Evolutionary conservation across 1,140 invertebrate species (phyloP), one percentile per base, ranked within the genome.

Genomic region (Drosophila simulans): DNA sequence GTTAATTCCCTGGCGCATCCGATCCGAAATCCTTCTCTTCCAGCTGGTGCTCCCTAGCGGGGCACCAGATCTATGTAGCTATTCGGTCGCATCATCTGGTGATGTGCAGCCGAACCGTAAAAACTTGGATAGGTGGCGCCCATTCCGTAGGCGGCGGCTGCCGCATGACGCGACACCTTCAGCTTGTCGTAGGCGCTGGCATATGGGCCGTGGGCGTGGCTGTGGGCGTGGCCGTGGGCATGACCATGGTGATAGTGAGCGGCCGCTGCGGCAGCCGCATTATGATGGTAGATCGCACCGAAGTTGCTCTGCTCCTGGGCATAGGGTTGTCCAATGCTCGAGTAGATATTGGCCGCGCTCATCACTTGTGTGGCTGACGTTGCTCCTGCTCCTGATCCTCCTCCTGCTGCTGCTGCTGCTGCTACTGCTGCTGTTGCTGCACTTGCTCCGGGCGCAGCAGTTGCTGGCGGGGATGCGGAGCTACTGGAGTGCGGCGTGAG

Each of bases 281-380:
- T 90, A 48, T 92, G 90, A 79, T 93, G 93, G 86, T 93, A 94
- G 34, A 94, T 92, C 3, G 93, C 93, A 4, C 93, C 93, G 64
- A 93, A 94, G 39, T 93, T 93, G 45, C 93, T 93, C 57, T 93
- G 90, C 57, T 94, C 93, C 8, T 85, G 73, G 12, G 80, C 85
- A 72, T 94, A 94, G 0, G 93, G 92, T 46, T 93, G 93, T 0
- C 88, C 85, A 20, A 93, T 90, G 52, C 80, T 73, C 0, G 88
- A 85, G 42, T 92, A 92, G 5, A 92, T 89, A 42, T 86, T 92
- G 15, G 84, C 79, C 15, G 83, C 83, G 0, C 82, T 58, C 77
- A 85, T 79, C 10, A 74, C 72, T 42, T 85, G 86, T 11, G 68
- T 57, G 12, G 76, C 79, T 5, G 56, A 11, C 5, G 64, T 25